Percentiles rank a stretch among this genome's conserved stretches.
These are phyloP conservation scores for Drosophila mayri DNA, from an alignment of 1,140 invertebrate species.

Conservation along the genomic window DNA sequence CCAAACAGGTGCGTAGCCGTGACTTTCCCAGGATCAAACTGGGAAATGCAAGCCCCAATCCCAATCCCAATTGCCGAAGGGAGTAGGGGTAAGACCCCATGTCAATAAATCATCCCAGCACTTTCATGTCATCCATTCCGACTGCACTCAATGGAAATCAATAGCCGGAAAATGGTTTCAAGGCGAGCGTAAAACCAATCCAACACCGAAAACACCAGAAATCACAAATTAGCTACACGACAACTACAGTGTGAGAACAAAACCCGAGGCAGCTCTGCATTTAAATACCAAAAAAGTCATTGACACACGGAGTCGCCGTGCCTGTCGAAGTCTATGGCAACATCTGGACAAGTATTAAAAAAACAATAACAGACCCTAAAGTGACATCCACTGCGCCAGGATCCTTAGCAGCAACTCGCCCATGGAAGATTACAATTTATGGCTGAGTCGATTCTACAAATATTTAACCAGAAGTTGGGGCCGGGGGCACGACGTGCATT, in stretches of 20 bases:
- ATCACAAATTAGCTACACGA: constrained; percentile 80
- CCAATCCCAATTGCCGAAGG: not conserved
- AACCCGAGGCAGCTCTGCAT: constrained; percentile 35
- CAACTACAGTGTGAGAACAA: constrained; percentile 66
- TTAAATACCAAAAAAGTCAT: constrained; percentile 65
- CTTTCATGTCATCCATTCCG: constrained; percentile 60
- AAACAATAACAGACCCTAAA: constrained; percentile 49
- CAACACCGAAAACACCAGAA: constrained; percentile 76
- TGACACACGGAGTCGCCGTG: constrained; percentile 64
- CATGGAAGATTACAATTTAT: constrained; percentile 75
- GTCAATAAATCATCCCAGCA: constrained; percentile 72
- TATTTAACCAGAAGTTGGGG: constrained; percentile 60
- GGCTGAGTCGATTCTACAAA: constrained; percentile 43
- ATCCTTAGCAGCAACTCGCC: constrained; percentile 50
- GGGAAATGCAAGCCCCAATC: constrained; percentile 8
- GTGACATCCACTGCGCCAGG: constrained; percentile 63
- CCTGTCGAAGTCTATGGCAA: constrained; percentile 33
- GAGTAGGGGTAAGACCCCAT: constrained; percentile 16
- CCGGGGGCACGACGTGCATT: constrained; percentile 56
- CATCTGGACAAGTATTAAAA: constrained; percentile 73
- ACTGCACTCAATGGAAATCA: constrained; percentile 52
- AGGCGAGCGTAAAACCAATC: constrained; percentile 73
- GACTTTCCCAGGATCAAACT: constrained; percentile 16
- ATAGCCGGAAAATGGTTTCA: constrained; percentile 78
- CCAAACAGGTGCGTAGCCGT: constrained; percentile 57